Evolutionary conservation across 2,797 vertebrate species (phyloP).

Genomic region (Neomorphus geoffroyi): DNA sequence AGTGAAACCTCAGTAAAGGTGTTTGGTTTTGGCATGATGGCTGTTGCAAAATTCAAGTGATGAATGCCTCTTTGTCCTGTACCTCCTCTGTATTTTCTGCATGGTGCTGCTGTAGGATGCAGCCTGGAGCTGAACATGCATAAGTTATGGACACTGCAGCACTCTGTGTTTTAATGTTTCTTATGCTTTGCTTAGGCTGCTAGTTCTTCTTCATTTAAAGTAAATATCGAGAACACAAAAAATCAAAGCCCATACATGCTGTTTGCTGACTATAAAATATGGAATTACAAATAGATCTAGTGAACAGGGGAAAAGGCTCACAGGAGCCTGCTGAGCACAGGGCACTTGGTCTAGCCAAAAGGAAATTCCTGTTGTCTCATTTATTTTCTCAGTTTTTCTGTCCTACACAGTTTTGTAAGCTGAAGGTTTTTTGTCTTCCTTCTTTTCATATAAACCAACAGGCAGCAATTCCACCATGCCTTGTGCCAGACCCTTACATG

Average conservation of each 20-base stretch:
- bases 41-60: background rate
- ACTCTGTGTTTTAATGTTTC: background rate
- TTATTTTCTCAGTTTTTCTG: conserved; percentile 13
- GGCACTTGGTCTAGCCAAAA: background rate
- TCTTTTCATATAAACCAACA: background rate
- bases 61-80: background rate
- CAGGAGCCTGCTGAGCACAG: background rate
- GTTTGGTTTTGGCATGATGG: background rate
- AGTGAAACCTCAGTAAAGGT: background rate
- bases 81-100: background rate
- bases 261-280: background rate
- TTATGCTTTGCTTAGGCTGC: background rate
- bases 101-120: background rate
- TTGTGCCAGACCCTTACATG: background rate
- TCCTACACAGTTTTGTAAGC: background rate
- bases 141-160: background rate
- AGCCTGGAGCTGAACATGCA: background rate
- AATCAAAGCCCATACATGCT: background rate
- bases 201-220: background rate
- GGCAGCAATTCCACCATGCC: background rate
- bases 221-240: background rate
- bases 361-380: conserved; percentile 10
- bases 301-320: background rate
- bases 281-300: background rate
- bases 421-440: background rate